Evolutionary conservation across 2,888 invertebrate species (phyloP), one percentile per base, ranked within the genome.

Genomic region (Charanyca ferruginea): DNA sequence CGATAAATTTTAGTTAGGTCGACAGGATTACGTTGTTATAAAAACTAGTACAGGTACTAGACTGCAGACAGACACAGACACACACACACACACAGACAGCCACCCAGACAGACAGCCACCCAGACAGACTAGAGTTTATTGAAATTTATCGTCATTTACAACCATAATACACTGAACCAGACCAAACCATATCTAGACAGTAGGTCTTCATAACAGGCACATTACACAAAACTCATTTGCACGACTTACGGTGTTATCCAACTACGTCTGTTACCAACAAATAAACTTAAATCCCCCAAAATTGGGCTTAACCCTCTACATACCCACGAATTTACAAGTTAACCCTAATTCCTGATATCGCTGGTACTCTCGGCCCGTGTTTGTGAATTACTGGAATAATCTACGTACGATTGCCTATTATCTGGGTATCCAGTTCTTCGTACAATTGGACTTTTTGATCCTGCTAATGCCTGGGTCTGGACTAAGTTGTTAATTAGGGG

Each of bases 381-480:
- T 79, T 72, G 73, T 77, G 77, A 81, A 78, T 81, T 83, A 80
- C 78, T 80, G 72, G 65, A 63, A 79, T 83, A 81, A 83, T 81
- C 73, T 80, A 71, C 75, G 63, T 61, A 67, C 72, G 65, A 78
- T 81, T 80, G 79, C 58, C 71, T 66, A 74, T 80, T 78, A 81
- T 78, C 80, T 79, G 66, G 65, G 64, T 73, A 72, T 54, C 63
- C 66, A 68, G 85, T 79, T 84, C 80, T 80, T 79, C 71, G 80
- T 62, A 82, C 84, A 85, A 88, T 87, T 86, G 84, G 83, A 86
- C 83, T 89, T 89, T 90, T 89, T 87, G 87, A 89, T 90, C 88
- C 88, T 79, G 71, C 77, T 89, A 75, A 74, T 54, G 51, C 66
- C 65, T 58, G 67, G 71, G 70, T 78, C 48, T 65, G 77, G 82